These are phyloP conservation scores for Grammomys dolichurus DNA, from an alignment of 2,113 vertebrate genomes.

Conservation along the genomic window DNA sequence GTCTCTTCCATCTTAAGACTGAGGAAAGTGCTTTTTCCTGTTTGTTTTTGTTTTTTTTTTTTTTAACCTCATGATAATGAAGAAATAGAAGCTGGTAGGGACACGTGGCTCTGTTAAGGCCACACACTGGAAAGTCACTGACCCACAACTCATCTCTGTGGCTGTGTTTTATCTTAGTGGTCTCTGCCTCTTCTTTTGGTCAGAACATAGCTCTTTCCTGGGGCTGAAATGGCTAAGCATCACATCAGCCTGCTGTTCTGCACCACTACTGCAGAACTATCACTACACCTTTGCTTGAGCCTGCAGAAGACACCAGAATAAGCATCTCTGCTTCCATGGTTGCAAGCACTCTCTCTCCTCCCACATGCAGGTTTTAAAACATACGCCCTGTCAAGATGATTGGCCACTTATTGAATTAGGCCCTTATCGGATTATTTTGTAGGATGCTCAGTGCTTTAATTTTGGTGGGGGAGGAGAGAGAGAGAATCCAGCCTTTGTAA, in stretches of 20 bases:
- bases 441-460: background rate
- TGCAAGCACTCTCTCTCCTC: background rate
- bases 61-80: background rate
- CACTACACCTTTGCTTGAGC: background rate
- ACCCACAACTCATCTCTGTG: background rate
- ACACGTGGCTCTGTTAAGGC: background rate
- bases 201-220: background rate
- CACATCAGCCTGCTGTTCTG: background rate
- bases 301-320: background rate
- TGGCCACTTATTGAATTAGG: background rate
- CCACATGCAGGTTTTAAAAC: background rate
- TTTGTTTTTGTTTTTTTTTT: background rate
- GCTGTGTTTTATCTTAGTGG: background rate
- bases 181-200: background rate
- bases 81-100: slow-evolving; percentile 9
- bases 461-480: background rate
- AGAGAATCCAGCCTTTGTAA: background rate
- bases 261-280: background rate
- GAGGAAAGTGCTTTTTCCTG: background rate
- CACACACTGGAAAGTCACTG: background rate
- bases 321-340: background rate
- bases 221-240: background rate
- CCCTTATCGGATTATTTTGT: background rate
- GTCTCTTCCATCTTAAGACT: background rate
- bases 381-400: background rate